Base-by-base conservation (phyloP, 2,797 vertebrate species). In the Sebastes flavidus region DNA sequence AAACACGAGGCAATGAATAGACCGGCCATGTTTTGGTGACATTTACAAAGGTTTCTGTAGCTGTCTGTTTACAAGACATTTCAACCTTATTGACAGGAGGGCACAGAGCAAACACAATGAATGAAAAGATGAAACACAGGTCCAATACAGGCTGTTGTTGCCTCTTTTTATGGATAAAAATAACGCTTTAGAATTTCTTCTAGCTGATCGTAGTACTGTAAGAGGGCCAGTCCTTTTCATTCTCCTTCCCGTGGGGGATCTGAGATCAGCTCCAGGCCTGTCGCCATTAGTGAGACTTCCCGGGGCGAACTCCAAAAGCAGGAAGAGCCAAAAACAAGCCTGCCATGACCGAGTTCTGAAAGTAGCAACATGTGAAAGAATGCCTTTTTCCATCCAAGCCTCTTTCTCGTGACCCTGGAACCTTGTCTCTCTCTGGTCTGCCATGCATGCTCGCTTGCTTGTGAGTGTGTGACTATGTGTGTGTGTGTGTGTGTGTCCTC, bases 341-440 rank as follows among this genome's bases (percentile, higher is more conserved):
- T 78, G 81, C 91, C 83, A 86, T 90, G 88, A 90, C 92, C 71
- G 81, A 93, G 90, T 93, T 94, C 89, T 92, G 92, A 95, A 95
- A 95, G 86, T 82, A 94, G 93, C 92, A 91, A 94, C 94, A 94
- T 95, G 94, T 92, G 93, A 95, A 96, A 96, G 94, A 95, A 96
- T 95, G 94, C 90, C 54, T 86, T 95, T 95, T 95, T 95, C 94
- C 94, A 88, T 95, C 89, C 94, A 93, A 92, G 90, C 55, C 74
- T 89, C 81, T 82, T 92, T 95, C 89, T 93, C 81, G 77, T 94
- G 94, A 95, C 95, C 94, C 87, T 83, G 77, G 76, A 91, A 83
- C 79, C 78, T 80, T 14, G 52, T 76, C 71, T 88, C 81, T 83
- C 78, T 77, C 83, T 87, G 77, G 72, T 81, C 78, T 46, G 56